phyloP scores from a whole-genome alignment of 2,888 invertebrate genomes.

The Callosobruchus maculatus region DNA sequence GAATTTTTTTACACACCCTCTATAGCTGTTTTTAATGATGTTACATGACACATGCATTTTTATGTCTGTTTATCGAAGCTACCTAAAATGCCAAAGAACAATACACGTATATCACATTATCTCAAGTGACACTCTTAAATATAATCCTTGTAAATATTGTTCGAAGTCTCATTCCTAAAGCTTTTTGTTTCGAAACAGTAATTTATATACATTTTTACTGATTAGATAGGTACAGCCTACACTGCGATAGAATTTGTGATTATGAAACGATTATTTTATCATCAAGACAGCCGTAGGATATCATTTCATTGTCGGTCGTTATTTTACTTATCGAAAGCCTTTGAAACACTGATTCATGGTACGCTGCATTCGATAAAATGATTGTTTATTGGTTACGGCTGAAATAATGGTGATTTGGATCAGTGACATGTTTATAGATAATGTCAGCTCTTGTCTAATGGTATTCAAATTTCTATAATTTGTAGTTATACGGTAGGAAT shows the following conservation, averaged over 20 bases:
- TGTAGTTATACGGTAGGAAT: too few species aligned
- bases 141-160: not conserved
- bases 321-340: not conserved
- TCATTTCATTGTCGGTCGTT: not conserved
- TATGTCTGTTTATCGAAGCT: too few species aligned
- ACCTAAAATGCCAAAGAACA: not conserved
- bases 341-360: not conserved
- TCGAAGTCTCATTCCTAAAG: not conserved
- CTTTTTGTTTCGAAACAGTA: not conserved
- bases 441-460: too few species aligned
- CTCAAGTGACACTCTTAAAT: not conserved
- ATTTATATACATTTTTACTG: not conserved
- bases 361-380: not conserved
- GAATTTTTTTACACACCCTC: too few species aligned
- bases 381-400: not conserved
- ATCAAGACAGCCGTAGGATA: not conserved
- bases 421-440: not conserved
- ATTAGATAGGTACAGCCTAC: not conserved
- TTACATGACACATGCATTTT: too few species aligned
- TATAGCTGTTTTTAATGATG: too few species aligned
- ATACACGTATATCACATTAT: not conserved
- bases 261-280: not conserved
- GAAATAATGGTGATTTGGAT: not conserved
- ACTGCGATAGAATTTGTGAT: not conserved
- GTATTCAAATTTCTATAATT: too few species aligned